Evolutionary conservation across 2,797 vertebrate genomes (phyloP), one percentile per base, ranked within the genome.

Genomic region (Melanotaenia nigrans): DNA sequence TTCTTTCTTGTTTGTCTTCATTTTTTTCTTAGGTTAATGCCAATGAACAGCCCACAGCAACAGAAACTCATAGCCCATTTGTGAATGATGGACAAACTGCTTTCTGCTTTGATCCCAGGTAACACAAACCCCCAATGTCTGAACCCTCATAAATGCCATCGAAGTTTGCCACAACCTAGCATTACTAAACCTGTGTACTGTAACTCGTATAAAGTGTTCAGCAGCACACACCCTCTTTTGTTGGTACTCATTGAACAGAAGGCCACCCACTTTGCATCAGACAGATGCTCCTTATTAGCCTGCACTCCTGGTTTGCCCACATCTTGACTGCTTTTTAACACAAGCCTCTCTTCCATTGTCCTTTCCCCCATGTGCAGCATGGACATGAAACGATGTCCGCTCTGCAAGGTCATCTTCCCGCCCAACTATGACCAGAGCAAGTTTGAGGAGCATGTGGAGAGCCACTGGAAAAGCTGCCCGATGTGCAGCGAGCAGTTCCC

Each of bases 401-500:
- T 99, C 51, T 99, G 98, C 0, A 95, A 98, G 73, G 92, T 99
- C 83, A 97, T 97, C 94, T 99, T 99, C 86, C 98, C 98, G 1
- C 98, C 98, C 0, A 97, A 98, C 94, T 99, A 98, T 0, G 96
- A 99, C 80, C 98, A 99, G 96, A 95, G 92, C 81, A 98, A 98
- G 87, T 99, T 99, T 22, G 98, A 98, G 91, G 97, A 97, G 64
- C 98, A 99, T 0, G 98, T 99, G 53, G 97, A 99, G 91, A 99
- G 97, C 83, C 98, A 99, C 94, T 99, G 98, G 98, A 99, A 99
- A 89, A 96, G 97, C 79, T 99, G 98, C 80, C 98, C 98, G 22
- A 97, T 99, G 97, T 99, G 98, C 95, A 96, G 95, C 0, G 96
- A 99, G 93, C 98, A 99, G 94, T 99, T 99, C 89, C 96, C 97